These are phyloP conservation scores for Drosophila longiperda DNA, from an alignment of 2,888 invertebrate species.

Conservation along the genomic window DNA sequence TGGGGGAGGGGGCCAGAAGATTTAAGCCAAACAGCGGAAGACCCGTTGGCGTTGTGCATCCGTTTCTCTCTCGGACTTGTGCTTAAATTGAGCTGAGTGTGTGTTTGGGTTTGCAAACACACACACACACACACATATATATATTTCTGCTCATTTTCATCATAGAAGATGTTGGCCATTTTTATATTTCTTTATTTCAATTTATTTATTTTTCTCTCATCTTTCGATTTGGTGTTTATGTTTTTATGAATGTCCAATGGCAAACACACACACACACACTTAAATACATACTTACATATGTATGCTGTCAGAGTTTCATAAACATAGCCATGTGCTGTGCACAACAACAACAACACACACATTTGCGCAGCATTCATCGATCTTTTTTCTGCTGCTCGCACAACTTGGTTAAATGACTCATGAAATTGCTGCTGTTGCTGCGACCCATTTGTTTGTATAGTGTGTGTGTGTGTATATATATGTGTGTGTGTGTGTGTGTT, in stretches of 20 bases:
- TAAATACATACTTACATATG: constrained; percentile 8
- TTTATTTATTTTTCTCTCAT: constrained; percentile 4
- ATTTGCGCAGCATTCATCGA: constrained; percentile 63
- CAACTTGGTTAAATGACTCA: constrained; percentile 78
- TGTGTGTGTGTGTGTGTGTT: constrained; percentile 13
- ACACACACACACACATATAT: constrained; percentile 21
- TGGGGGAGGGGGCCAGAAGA: constrained; percentile 31
- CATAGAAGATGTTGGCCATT: constrained; percentile 21
- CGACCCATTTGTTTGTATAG: constrained; percentile 69
- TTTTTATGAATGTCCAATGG: constrained; percentile 66
- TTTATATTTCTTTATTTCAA: constrained; percentile 59
- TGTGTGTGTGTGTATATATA: constrained; percentile 19
- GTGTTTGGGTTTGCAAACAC: not conserved
- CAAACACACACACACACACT: constrained; percentile 23
- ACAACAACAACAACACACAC: constrained; percentile 38
- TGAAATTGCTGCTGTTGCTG: constrained; percentile 70
- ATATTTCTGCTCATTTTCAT: constrained; percentile 43
- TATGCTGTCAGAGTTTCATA: constrained; percentile 53
- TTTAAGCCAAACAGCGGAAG: constrained; percentile 75
- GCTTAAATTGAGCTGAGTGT: constrained; percentile 60
- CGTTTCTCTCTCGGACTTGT: constrained; percentile 47
- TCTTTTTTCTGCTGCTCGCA: constrained; percentile 63
- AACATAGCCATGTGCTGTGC: constrained; percentile 72
- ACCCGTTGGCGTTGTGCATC: constrained; percentile 65
- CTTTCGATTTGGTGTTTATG: constrained; percentile 73